Percentiles rank a stretch among this genome's conserved stretches.
Evolutionary conservation across 2,113 vertebrate species (phyloP).

Genomic region (Cyanistes caeruleus): DNA sequence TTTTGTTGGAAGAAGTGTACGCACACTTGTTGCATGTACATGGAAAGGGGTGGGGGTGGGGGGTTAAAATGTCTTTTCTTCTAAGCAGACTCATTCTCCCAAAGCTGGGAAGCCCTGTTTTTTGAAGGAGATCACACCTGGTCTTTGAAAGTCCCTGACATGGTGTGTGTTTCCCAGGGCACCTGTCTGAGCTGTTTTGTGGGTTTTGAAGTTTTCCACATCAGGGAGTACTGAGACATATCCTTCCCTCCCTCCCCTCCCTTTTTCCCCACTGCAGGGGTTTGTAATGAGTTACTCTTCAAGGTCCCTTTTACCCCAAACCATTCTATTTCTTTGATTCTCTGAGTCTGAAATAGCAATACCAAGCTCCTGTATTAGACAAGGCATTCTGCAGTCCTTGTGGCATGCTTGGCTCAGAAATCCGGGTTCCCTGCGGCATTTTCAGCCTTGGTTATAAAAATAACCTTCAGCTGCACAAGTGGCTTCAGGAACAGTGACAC

Average conservation of each 20-base stretch:
- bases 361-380: background rate
- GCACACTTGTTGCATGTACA: background rate
- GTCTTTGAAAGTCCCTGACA: background rate
- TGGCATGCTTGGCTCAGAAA: background rate
- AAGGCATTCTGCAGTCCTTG: background rate
- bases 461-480: background rate
- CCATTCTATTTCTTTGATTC: background rate
- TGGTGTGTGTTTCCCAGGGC: background rate
- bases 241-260: no score
- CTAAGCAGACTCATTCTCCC: background rate
- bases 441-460: background rate
- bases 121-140: background rate
- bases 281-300: background rate
- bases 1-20: background rate
- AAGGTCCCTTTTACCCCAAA: background rate
- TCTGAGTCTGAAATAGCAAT: background rate
- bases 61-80: background rate
- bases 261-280: background rate
- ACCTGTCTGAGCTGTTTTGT: background rate
- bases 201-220: background rate
- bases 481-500: background rate
- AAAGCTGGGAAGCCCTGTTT: background rate
- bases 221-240: background rate
- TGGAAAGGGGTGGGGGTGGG: accelerated
- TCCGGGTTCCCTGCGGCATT: background rate